phyloP scores from a whole-genome alignment of 2,888 invertebrate genomes.

The Eupithecia insigniata region DNA sequence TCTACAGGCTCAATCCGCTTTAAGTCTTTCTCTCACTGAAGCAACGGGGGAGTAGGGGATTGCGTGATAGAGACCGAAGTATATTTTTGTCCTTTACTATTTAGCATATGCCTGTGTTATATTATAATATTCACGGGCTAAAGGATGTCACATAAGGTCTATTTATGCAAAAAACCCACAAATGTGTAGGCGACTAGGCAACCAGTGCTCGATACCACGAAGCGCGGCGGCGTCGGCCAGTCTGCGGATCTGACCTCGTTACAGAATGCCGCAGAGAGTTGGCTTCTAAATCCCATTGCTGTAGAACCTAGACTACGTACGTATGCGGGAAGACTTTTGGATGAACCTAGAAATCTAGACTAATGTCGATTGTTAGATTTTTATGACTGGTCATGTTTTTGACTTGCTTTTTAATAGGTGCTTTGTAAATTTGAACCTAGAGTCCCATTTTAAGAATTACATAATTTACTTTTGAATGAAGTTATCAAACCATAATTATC shows the following conservation, averaged over 20 bases:
- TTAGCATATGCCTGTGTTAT: no score
- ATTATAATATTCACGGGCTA: no score
- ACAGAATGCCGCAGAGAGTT: conserved; percentile 58
- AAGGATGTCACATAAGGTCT: no score
- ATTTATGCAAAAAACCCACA: no score
- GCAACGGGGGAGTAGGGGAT: no score
- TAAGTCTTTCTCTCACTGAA: no score
- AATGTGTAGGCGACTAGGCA: conserved; percentile 15
- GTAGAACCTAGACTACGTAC: neutral
- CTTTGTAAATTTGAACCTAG: neutral
- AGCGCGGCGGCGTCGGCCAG: conserved; percentile 53
- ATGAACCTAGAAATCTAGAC: neutral
- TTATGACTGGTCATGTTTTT: neutral
- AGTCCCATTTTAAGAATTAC: neutral
- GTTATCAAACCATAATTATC: neutral
- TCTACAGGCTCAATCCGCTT: no score
- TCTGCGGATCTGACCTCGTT: conserved; percentile 70
- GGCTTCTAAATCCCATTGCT: conserved; percentile 39
- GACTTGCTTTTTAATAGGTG: neutral
- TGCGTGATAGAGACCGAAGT: no score
- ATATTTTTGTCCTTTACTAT: no score
- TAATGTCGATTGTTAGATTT: neutral
- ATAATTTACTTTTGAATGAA: neutral
- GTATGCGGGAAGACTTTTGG: neutral
- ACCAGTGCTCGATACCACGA: conserved; percentile 22